Evolutionary conservation across 2,113 vertebrate genomes (phyloP), one percentile per base, ranked within the genome.

Genomic region (Lota lota): DNA sequence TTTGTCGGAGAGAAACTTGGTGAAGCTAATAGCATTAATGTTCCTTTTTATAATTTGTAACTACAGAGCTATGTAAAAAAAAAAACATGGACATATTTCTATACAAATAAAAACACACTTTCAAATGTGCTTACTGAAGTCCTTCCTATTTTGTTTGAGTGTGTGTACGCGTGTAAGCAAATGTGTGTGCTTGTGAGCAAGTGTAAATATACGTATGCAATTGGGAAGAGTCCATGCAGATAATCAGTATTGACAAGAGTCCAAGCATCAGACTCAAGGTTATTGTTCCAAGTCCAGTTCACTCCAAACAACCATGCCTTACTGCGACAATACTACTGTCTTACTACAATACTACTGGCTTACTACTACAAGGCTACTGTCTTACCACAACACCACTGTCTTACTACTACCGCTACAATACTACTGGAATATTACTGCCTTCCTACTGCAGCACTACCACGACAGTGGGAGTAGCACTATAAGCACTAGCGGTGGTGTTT

Each of bases 31-130:
- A 85, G 85, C 72, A 67, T 83, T 88, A 75, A 89, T 88, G 85
- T 84, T 88, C 80, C 79, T 89, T 91, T 92, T 85, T 91, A 90
- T 79, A 5, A 83, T 84, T 89, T 90, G 82, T 90, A 88, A 90
- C 79, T 82, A 79, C 81, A 85, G 85, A 83, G 70, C 75, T 74
- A 80, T 84, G 86, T 86, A 88, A 88, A 47, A 47, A 28, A 28
- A 28, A 28, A 47, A 81, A 87, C 86, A 78, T 86, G 74, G 86
- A 81, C 85, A 82, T 91, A 91, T 92, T 92, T 92, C 89, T 92
- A 86, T 89, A 89, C 40, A 68, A 93, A 92, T 91, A 92, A 92
- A 91, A 86, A 84, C 78, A 85, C 78, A 72, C 73, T 85, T 89
- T 88, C 78, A 85, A 90, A 88, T 78, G 83, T 87, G 83, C 67